Evolutionary conservation across 2,113 vertebrate genomes (phyloP).

Genomic region (Rhinoderma darwinii): DNA sequence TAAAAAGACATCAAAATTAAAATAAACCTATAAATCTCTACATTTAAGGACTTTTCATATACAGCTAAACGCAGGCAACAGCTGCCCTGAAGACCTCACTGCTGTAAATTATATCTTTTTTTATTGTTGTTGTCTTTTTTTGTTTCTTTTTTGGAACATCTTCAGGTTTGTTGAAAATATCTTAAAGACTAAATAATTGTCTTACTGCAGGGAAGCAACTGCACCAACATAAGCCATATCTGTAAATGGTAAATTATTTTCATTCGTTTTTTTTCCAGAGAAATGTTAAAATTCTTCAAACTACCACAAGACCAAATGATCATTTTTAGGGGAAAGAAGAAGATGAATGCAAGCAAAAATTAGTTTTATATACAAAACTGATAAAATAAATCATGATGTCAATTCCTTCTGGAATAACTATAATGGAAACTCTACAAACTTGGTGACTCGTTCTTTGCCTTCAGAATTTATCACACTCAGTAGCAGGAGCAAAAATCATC

Average conservation of each 20-base stretch:
- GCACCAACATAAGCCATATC: conserved; percentile 74
- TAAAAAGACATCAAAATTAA: conserved; percentile 68
- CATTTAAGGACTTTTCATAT: conserved; percentile 63
- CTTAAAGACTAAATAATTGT: conserved; percentile 75
- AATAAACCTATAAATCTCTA: conserved; percentile 55
- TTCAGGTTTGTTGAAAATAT: conserved; percentile 72
- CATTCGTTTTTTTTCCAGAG: conserved; percentile 80
- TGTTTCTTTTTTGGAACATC: conserved; percentile 69
- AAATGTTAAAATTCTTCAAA: conserved; percentile 73
- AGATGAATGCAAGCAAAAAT: conserved; percentile 57
- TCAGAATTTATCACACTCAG: conserved; percentile 47
- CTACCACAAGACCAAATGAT: conserved; percentile 59
- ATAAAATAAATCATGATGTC: conserved; percentile 60
- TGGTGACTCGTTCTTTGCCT: conserved; percentile 44
- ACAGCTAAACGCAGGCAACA: conserved; percentile 58
- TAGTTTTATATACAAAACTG: conserved; percentile 57
- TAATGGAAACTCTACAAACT: conserved; percentile 47
- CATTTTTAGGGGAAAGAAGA: conserved; percentile 53
- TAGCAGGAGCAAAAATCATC: conserved; percentile 31
- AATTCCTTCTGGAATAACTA: conserved; percentile 57
- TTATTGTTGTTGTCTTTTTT: conserved; percentile 61
- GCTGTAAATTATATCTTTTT: conserved; percentile 71
- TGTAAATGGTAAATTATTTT: conserved; percentile 78
- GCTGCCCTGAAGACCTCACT: conserved; percentile 61
- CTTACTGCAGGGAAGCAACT: conserved; percentile 75